Percentiles rank a stretch among this genome's conserved stretches.
Conservation (phyloP, 2,888 invertebrate species). For the Onthophagus sagittarius region DNA sequence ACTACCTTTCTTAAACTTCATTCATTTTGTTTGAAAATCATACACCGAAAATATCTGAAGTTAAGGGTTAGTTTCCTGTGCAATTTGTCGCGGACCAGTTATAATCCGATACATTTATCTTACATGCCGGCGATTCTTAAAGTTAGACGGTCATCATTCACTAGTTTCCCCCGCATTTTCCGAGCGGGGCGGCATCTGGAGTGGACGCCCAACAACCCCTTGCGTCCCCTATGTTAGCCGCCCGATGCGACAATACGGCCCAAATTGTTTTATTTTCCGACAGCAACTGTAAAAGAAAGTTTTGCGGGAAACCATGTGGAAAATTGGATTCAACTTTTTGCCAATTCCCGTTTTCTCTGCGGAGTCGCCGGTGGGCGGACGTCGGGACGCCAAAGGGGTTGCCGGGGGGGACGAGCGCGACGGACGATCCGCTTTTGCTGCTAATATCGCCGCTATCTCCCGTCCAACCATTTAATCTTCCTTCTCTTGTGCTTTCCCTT, state of each 20-base stretch:
- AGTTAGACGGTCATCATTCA: conserved; percentile 11
- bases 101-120: conserved; percentile 13
- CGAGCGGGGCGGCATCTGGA: conserved; percentile 11
- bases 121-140: conserved; percentile 6
- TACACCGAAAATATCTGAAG: neutral
- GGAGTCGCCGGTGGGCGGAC: conserved; percentile 11
- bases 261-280: conserved; percentile 44
- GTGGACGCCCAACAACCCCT: conserved; percentile 7
- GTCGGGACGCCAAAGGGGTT: conserved; percentile 1
- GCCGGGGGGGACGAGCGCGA: conserved; percentile 11
- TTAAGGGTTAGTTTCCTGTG: conserved; percentile 1
- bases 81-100: conserved; percentile 1
- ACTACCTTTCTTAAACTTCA: no score
- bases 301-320: conserved; percentile 43
- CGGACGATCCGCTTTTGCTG: conserved; percentile 16
- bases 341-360: conserved; percentile 14
- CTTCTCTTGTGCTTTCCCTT: neutral
- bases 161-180: neutral
- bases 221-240: conserved; percentile 19
- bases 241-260: conserved; percentile 42
- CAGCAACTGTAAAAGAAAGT: conserved; percentile 43
- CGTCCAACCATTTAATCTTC: conserved; percentile 10
- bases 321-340: conserved; percentile 46
- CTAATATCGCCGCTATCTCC: conserved; percentile 13
- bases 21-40: neutral